Evolutionary conservation across 2,113 vertebrate genomes (phyloP).

Genomic region (Microtus montanus): DNA sequence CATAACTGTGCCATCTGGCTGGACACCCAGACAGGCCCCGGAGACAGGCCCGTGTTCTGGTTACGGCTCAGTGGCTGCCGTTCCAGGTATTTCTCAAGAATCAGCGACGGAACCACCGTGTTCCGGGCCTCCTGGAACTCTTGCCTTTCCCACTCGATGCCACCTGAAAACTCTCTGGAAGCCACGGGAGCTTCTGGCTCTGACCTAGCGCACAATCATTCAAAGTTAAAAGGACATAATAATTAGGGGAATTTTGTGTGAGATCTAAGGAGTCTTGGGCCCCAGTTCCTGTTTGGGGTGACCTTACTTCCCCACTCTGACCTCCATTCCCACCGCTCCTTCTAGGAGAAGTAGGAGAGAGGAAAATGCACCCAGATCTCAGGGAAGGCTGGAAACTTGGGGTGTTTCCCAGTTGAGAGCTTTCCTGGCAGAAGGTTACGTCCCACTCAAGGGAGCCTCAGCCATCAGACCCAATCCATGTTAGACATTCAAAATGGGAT

Average conservation of each 20-base stretch:
- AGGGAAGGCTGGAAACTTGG: background rate
- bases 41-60: background rate
- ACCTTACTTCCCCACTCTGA: background rate
- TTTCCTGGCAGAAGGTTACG: background rate
- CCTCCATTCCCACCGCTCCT: background rate
- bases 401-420: background rate
- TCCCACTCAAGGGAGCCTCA: background rate
- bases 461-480: accelerated
- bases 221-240: background rate
- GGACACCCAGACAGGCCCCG: background rate
- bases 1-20: background rate
- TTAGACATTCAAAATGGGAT: background rate
- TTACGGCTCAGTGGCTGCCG: background rate
- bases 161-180: background rate
- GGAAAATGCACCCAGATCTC: background rate
- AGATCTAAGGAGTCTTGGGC: background rate
- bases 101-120: background rate
- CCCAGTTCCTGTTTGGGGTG: background rate
- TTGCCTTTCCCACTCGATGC: background rate
- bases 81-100: background rate
- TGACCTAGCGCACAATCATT: background rate
- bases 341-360: background rate
- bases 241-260: background rate
- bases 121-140: background rate
- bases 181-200: background rate